These are phyloP conservation scores for Sweltsa coloradensis DNA, from an alignment of 1,140 invertebrate species.

Conservation along the genomic window DNA sequence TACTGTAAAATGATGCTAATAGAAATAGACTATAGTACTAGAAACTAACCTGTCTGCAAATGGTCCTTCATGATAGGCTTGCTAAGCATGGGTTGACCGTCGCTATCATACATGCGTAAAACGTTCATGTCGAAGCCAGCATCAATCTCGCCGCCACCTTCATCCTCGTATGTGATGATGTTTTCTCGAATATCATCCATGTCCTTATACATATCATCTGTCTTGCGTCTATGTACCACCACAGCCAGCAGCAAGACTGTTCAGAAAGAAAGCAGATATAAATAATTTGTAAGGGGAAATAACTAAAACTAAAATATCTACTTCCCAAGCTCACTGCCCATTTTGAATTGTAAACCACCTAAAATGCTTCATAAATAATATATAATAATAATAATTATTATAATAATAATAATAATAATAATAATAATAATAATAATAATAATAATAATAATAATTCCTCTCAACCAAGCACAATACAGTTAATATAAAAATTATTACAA, in stretches of 20 bases:
- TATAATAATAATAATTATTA: too few species aligned
- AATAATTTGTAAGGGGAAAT: constrained; percentile 4
- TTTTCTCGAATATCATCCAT: constrained; percentile 93
- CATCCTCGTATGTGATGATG: constrained; percentile 94
- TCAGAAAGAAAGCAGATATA: constrained; percentile 2
- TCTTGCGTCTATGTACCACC: constrained; percentile 69
- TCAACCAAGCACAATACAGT: too few species aligned
- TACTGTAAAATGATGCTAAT: neutral
- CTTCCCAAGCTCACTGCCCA: too few species aligned
- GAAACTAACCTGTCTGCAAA: too few species aligned
- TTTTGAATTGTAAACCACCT: too few species aligned
- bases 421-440: too few species aligned
- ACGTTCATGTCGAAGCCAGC: constrained; percentile 88
- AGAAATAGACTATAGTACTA: too few species aligned
- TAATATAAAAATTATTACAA: too few species aligned
- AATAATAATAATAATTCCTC: too few species aligned
- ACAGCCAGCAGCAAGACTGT: constrained; percentile 68
- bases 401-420: too few species aligned
- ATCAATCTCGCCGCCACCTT: constrained; percentile 92
- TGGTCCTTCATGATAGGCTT: constrained; percentile 1
- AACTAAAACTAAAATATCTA: neutral
- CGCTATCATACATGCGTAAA: constrained; percentile 56
- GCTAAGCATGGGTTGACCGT: constrained; percentile 32
- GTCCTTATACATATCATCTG: constrained; percentile 81
- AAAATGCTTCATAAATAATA: too few species aligned